Evolutionary conservation across 1,140 invertebrate genomes (phyloP).

Genomic region (Microplitis demolitor): DNA sequence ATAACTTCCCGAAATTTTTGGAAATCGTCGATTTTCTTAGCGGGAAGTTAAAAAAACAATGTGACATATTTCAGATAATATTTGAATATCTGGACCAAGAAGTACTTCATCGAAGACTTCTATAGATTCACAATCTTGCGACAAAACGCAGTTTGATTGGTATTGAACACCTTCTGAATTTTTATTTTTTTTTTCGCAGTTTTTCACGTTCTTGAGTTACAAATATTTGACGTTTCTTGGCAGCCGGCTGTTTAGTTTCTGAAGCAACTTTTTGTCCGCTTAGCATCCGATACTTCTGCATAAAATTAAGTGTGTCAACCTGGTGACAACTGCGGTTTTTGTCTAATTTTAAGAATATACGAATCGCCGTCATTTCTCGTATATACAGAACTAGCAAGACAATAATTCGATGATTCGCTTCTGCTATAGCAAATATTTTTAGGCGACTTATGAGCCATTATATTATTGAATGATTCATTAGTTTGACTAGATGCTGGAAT

Average conservation of each 20-base stretch:
- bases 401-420: constrained; percentile 29
- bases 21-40: too few species aligned
- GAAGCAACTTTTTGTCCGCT: background rate
- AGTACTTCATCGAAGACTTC: background rate
- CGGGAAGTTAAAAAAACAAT: constrained; percentile 13
- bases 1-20: too few species aligned
- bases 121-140: background rate
- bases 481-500: constrained; percentile 36
- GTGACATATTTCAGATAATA: background rate
- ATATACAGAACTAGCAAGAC: constrained; percentile 28
- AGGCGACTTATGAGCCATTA: constrained; percentile 33
- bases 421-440: constrained; percentile 37
- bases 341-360: constrained; percentile 14
- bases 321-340: constrained; percentile 15
- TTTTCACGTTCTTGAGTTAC: background rate
- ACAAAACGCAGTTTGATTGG: constrained; percentile 1
- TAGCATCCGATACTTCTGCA: background rate
- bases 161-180: constrained; percentile 4
- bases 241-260: background rate
- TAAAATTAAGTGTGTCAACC: constrained; percentile 13
- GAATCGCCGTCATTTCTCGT: constrained; percentile 32
- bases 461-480: constrained; percentile 40
- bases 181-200: background rate
- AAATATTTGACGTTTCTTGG: background rate
- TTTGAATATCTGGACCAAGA: background rate